These are phyloP conservation scores for Arctopsyche grandis DNA, from an alignment of 1,140 invertebrate species.

Conservation along the genomic window DNA sequence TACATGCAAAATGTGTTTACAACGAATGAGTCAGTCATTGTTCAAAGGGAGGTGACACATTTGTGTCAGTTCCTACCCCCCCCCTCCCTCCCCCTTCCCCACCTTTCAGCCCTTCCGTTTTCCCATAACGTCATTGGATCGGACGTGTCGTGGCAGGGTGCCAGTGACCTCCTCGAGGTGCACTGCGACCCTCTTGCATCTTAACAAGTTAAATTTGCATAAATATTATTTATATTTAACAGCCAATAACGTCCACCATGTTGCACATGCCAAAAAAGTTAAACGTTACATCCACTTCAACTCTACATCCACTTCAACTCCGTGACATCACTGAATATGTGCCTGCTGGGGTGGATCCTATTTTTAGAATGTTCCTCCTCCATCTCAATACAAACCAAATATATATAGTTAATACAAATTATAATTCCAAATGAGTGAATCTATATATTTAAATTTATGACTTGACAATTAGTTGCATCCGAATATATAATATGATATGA, in stretches of 20 bases:
- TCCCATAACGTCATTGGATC: not conserved
- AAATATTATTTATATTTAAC: slow-evolving; percentile 51
- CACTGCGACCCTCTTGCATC: slow-evolving; percentile 33
- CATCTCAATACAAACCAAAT: no score
- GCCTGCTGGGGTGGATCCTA: no score
- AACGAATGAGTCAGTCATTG: not conserved
- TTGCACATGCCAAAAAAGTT: slow-evolving; percentile 25
- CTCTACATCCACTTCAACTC: not conserved
- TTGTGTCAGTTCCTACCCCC: not conserved
- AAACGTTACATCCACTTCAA: not conserved
- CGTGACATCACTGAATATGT: no score
- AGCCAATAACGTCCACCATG: slow-evolving; percentile 36
- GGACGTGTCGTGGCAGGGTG: slow-evolving; percentile 14
- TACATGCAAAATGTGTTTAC: slow-evolving; percentile 16
- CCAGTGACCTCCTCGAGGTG: slow-evolving; percentile 17
- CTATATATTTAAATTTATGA: no score
- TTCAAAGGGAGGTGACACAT: slow-evolving; percentile 14
- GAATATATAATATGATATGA: no score
- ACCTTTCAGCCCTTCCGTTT: not conserved
- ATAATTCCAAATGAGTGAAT: no score
- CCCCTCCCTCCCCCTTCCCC: not conserved
- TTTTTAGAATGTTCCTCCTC: no score
- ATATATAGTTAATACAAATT: no score
- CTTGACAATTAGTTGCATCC: no score
- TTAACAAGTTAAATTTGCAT: slow-evolving; percentile 51